Evolutionary conservation across 2,113 vertebrate genomes (phyloP), one percentile per base, ranked within the genome.

Genomic region (Meleagris gallopavo): DNA sequence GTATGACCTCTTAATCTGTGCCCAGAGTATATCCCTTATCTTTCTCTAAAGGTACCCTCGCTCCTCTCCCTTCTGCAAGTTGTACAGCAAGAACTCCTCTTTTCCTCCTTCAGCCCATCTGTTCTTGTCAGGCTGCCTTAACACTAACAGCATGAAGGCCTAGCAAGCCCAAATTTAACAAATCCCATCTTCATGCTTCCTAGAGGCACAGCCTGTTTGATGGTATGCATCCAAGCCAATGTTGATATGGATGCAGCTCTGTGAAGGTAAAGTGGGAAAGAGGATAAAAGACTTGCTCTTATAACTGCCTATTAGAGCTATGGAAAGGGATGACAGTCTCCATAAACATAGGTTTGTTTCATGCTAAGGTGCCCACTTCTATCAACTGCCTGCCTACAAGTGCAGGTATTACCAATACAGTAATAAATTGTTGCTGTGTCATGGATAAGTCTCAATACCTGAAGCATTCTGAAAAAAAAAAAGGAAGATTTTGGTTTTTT

Each of bases 101-200:
- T 75, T 87, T 66, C 62, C 71, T 87, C 81, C 93, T 92, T 94
- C 78, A 77, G 34, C 58, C 82, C 78, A 97, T 95, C 89, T 94
- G 95, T 74, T 95, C 85, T 95, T 34, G 32, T 93, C 75, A 80
- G 75, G 38, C 52, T 94, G 64, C 67, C 61, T 86, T 91, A 91
- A 76, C 52, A 77, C 72, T 29, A 43, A 80, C 78, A 89, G 89
- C 0, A 0, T 62, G 41, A 87, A 77, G 71, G 55, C 87, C 94
- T 83, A 89, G 41, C 55, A 86, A 95, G 61, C 75, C 87, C 79
- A 70, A 86, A 93, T 88, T 89, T 94, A 94, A 95, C 82, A 95
- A 95, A 79, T 30, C 7, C 58, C 52, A 72, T 89, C 80, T 86
- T 41, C 58, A 41, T 12, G 74, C 76, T 94, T 82, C 48, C 45